These are phyloP conservation scores for Ischnura elegans DNA, from an alignment of 2,888 invertebrate species.

Conservation along the genomic window DNA sequence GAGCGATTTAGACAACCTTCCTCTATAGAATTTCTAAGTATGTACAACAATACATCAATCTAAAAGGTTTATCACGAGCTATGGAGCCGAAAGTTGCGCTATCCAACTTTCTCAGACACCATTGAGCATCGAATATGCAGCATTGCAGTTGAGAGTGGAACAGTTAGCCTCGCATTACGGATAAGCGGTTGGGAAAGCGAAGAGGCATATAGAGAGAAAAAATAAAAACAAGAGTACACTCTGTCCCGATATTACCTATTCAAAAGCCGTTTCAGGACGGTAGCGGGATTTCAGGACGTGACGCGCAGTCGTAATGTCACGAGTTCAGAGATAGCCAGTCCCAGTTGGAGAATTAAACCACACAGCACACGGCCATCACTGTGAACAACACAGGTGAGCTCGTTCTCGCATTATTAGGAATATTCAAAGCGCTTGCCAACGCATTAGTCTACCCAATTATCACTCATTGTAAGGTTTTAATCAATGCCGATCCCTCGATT, in stretches of 20 bases:
- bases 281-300: conserved; percentile 5
- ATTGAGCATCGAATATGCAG: neutral
- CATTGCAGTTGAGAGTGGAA: neutral
- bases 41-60: too few species aligned
- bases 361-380: neutral
- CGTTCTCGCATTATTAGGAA: neutral
- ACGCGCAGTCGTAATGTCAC: neutral
- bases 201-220: neutral
- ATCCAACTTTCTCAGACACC: neutral
- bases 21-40: too few species aligned
- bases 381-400: neutral
- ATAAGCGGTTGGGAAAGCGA: neutral
- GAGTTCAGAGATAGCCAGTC: neutral
- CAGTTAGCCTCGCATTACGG: neutral
- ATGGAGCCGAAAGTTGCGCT: too few species aligned
- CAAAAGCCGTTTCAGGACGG: neutral
- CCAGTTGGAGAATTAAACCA: neutral
- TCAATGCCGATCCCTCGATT: neutral
- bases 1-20: too few species aligned
- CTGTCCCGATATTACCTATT: neutral
- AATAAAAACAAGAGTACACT: too few species aligned
- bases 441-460: neutral
- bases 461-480: neutral
- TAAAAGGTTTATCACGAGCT: too few species aligned
- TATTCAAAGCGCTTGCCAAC: neutral